Conservation (phyloP, 2,888 invertebrate genomes). For the Neelides folsomi region DNA sequence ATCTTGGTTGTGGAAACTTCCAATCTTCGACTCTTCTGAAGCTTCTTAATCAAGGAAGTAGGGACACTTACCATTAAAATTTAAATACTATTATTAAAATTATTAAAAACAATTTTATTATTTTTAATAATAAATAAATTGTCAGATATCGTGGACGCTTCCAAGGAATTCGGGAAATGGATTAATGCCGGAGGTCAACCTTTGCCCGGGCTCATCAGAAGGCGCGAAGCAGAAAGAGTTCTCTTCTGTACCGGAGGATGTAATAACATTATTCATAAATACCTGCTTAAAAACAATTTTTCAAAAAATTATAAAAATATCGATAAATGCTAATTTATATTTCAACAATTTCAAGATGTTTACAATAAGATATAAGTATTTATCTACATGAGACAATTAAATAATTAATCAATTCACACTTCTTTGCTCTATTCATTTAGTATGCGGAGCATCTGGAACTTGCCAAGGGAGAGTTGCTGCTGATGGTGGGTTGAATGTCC, state of each 20-base stretch:
- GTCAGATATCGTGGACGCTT: slow-evolving; percentile 18
- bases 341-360: no score
- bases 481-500: slow-evolving; percentile 6
- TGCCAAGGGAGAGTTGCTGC: slow-evolving; percentile 9
- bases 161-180: slow-evolving; percentile 25
- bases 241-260: slow-evolving; percentile 23
- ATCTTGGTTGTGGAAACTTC: slow-evolving; percentile 26
- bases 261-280: no score
- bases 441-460: slow-evolving; percentile 5
- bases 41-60: slow-evolving; percentile 18
- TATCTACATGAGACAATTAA: no score
- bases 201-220: slow-evolving; percentile 16
- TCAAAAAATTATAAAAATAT: no score
- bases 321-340: no score
- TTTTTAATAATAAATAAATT: no score
- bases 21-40: slow-evolving; percentile 17
- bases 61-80: no score
- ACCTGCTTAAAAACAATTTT: neutral
- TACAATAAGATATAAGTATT: no score
- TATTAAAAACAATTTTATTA: no score
- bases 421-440: no score
- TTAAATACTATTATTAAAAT: no score
- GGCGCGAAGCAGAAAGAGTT: slow-evolving; percentile 21
- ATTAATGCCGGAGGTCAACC: slow-evolving; percentile 15
- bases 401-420: no score